Evolutionary conservation across 2,888 invertebrate genomes (phyloP), one percentile per base, ranked within the genome.

Genomic region (Rhingia campestris): DNA sequence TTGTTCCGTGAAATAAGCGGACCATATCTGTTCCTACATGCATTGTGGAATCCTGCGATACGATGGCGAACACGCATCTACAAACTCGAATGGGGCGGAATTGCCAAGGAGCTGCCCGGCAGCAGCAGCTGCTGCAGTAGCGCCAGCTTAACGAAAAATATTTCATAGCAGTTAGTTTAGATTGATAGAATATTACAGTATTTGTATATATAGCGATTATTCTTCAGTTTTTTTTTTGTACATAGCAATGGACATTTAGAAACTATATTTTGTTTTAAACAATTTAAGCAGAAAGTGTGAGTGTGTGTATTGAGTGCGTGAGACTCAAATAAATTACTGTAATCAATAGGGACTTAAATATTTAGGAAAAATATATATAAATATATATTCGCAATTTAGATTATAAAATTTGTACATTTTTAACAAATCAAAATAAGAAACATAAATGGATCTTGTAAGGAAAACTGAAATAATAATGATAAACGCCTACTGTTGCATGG

Each of bases 61-160:
- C 94, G 95, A 90, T 99, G 99, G 99, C 94, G 99, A 89, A 95
- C 97, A 89, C 95, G 98, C 89, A 94, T 95, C 87, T 99, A 97
- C 92, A 95, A 96, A 91, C 93, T 99, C 85, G 95, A 96, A 88
- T 99, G 99, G 99, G 99, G 99, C 86, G 99, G 99, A 41, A 92
- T 96, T 56, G 98, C 97, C 59, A 97, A 98, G 89, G 97, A 97
- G 92, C 94, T 97, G 87, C 95, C 95, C 93, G 94, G 88, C 94
- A 95, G 91, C 94, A 82, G 75, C 59, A 82, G 81, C 49, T 84
- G 84, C 22, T 74, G 74, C 70, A 81, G 72, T 77, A 69, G n/a
- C 53, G 94, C 91, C 94, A 89, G 90, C 74, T 69, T 84, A 41
- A 69, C 73, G 7, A 84, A 74, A 49, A 77, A 73, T 51, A 69